Base-by-base conservation (phyloP, 2,888 invertebrate species). In the Dicranocentrus wangi region DNA sequence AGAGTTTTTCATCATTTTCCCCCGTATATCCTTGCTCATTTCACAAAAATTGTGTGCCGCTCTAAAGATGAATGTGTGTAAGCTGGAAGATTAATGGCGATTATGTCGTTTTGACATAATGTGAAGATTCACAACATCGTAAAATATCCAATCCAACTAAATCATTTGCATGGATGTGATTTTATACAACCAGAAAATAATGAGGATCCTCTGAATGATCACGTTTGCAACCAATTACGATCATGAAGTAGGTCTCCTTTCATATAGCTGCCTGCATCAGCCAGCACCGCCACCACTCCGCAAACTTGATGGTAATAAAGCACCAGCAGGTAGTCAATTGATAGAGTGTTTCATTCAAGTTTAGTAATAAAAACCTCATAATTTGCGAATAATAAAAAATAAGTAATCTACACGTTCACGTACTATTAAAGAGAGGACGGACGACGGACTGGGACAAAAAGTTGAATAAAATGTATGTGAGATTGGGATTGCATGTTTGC, bases 61-160 rank as follows among this genome's bases (percentile, higher is more conserved):
- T 21, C 8, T 28, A 61, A 32, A 61, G 19, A 28, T 23, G 5
- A 25, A 25, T 2, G 13, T 21, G 43, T 42, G 43, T 27, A 19
- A 32, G 17, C 75, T 75, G 75, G 75, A 75, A 75, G 75, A 75
- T 75, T 75, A 66, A 75, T 75, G 51, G 58, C 66, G 27, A 55
- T 75, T 73, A 42, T 42, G 65, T 55, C 65, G 21, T 42, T 55
- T 66, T 66, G 55, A 66, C 75, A 66, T 66, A 66, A 75, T 55
- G 43, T 23, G 66, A 75, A 75, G 75, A 75, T 75, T 55, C 75
- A 55, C 55, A 55, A 23, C 65, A 55, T 43, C 66, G 28, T 42
- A 73, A 75, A 58, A 75, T 32, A 66, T 19, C 21, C 8, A n/a
- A 23, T 55, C 21, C 7, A 19, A 55, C 21, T 21, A 55, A 55